Base-by-base conservation (phyloP, 1,140 invertebrate species). In the Diorhabda elongata region DNA sequence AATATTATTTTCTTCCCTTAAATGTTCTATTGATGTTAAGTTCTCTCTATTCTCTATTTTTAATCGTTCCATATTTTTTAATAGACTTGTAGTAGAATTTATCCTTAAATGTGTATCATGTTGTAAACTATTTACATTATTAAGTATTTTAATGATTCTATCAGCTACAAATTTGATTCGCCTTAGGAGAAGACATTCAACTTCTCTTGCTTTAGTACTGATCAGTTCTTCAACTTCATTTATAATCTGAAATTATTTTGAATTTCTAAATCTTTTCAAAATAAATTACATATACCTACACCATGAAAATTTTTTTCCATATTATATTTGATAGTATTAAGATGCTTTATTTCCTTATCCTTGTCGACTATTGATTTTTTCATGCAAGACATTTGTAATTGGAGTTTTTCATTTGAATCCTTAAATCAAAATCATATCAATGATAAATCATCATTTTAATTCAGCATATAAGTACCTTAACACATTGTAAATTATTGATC, bases 1-100 rank as follows among this genome's bases (percentile, higher is more conserved):
- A 11, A 61, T 61, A 9, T 3, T 56, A 45, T 70, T 74, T 69
- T 74, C 70, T 65, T 70, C 68, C 66, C 69, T 70, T 9, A 72
- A 47, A 52, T 68, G 42, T 2, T 74, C 8, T 26, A 72, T 74
- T 56, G 60, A 58, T 4, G 41, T 42, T 44, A 9, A 8, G 44
- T 71, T 70, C 42, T 70, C 64, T 6, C 58, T 58, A 57, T 61
- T 70, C 52, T 75, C 73, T 11, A 71, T 5, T 65, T 59, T 52
- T 5, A 75, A 60, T 58, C 44, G 67, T 64, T 73, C 66, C 67
- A 74, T 56, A 41, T 64, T 67, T 64, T 70, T 62, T 7, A 71
- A 47, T 26, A 75, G 42, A 11, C 64, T 60, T 42, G 67, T 44
- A 64, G 57, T 71, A 6, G 71, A 72, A 42, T 71, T 61, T 11